phyloP scores from a whole-genome alignment of 2,797 vertebrate genomes.

The Darevskia mixta region DNA sequence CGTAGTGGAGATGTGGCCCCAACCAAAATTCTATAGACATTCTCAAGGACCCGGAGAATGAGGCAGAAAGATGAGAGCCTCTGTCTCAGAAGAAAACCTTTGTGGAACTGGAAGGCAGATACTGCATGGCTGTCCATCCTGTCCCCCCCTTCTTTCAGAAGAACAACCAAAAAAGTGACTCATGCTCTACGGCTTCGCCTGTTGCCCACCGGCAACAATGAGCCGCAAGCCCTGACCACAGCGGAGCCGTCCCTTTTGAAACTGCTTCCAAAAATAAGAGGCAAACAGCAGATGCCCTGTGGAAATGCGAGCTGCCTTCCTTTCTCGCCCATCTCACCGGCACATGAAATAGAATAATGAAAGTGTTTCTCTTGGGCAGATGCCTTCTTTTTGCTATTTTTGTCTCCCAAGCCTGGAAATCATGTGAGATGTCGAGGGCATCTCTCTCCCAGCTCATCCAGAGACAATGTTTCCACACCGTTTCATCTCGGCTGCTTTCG shows the following conservation, averaged over 20 bases:
- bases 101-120: too few relatives aligned
- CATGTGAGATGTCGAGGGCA: conserved; percentile 35
- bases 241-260: not conserved
- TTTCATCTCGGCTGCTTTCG: conserved; percentile 27
- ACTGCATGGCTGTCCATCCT: too few relatives aligned
- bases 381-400: conserved; percentile 61
- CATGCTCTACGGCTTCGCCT: not conserved
- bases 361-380: conserved; percentile 39
- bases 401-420: conserved; percentile 40
- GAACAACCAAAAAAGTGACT: not conserved
- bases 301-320: not conserved
- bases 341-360: conserved; percentile 41
- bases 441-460: conserved; percentile 41
- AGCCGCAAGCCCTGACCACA: conserved; percentile 27
- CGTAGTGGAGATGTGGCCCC: too few relatives aligned
- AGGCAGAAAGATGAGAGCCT: too few relatives aligned
- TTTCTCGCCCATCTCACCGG: conserved; percentile 3
- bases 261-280: not conserved
- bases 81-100: too few relatives aligned
- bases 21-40: too few relatives aligned
- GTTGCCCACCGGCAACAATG: not conserved
- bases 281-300: not conserved
- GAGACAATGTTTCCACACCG: conserved; percentile 57
- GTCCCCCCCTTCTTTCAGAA: too few relatives aligned
- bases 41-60: too few relatives aligned